Evolutionary conservation across 2,888 invertebrate species (phyloP), one percentile per base, ranked within the genome.

Genomic region (Patella pellucida): DNA sequence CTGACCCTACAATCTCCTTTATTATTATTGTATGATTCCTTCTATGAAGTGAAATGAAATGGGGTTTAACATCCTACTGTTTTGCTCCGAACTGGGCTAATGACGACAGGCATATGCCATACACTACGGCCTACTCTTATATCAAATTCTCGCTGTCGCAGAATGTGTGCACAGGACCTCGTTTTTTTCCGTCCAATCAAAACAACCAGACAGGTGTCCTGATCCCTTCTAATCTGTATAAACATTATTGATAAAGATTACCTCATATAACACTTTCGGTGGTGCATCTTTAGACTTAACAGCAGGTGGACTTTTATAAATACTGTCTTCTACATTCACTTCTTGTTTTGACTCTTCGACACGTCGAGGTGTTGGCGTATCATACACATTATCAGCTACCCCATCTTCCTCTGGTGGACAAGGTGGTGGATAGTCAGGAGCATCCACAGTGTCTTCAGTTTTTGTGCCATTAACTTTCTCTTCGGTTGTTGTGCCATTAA

Each of bases 221-320:
- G n/a, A 27, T 27, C 27, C 27, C 54, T n/a, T 54, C 16, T 16
- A 54, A 54, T 15, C 54, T 54, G n/a, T 54, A 54, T 54, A 54
- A 16, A 62, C 9, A 11, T 23, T 56, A 19, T 11, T 19, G 1
- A 23, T 19, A 62, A n/a, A 62, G 73, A 81, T 76, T 78, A 85
- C 85, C 71, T 78, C 76, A 75, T 82, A 85, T 12, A 83, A 72
- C 31, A 80, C 79, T 50, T 69, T 77, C 7, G 85, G 84, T 68
- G 84, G 75, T n/a, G 80, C 78, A 56, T 81, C 78, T 41, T 80
- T 78, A 14, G 85, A 84, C 78, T 84, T 84, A 70, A 85, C 85
- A n/a, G 84, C 84, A 11, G 82, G 81, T 1, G 86, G 86, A 11
- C 83, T 80, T 71, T 86, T 76, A 73, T 83, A 83, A 11, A 69